Evolutionary conservation across 2,797 vertebrate species (phyloP).

Genomic region (Hypotaenidia okinawae): DNA sequence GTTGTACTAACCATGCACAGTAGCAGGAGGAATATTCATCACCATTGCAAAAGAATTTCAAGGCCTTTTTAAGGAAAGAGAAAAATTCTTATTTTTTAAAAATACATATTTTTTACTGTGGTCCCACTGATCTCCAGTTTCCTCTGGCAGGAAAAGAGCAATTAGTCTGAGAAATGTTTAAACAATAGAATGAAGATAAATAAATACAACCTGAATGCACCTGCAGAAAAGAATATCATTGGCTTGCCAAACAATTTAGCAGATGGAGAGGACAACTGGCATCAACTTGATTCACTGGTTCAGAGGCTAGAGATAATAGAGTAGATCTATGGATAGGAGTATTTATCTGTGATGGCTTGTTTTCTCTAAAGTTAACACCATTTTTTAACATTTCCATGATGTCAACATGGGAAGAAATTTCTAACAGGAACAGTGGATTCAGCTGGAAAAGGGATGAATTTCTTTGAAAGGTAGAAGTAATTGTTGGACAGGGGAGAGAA

Average conservation of each 20-base stretch:
- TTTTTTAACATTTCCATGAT: too few species aligned
- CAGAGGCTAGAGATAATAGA: background rate
- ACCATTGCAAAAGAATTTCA: too few species aligned
- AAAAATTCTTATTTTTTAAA: background rate
- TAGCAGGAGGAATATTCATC: background rate
- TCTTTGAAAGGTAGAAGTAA: too few species aligned
- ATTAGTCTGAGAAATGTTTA: background rate
- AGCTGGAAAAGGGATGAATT: too few species aligned
- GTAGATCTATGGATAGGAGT: background rate
- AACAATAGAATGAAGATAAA: background rate
- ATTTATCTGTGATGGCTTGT: background rate
- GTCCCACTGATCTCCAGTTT: background rate
- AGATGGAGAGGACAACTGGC: background rate
- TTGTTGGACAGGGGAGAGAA: too few species aligned
- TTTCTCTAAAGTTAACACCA: background rate
- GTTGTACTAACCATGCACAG: background rate
- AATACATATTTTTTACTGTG: rapidly evolving
- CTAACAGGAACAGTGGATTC: too few species aligned
- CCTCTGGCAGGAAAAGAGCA: too few species aligned
- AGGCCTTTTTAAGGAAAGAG: background rate
- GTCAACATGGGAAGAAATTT: too few species aligned
- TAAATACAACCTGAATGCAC: background rate
- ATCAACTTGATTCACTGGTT: background rate
- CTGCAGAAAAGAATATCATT: background rate
- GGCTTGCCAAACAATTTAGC: background rate